Conservation (phyloP, 2,797 vertebrate genomes). For the Pseudotriccus pelzelni region DNA sequence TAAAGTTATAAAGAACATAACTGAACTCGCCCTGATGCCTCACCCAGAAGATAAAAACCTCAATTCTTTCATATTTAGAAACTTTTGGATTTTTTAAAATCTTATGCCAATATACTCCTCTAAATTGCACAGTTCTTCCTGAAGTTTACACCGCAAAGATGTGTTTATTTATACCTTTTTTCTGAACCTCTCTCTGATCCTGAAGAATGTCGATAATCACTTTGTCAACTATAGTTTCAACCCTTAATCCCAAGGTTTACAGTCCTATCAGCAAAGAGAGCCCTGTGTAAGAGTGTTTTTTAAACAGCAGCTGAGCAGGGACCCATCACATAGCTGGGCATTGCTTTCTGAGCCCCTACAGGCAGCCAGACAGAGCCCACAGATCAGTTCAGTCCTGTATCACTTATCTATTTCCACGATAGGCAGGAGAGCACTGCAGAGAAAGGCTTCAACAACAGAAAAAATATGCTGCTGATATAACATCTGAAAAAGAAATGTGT, state of each 20-base stretch:
- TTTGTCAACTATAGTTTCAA: not conserved
- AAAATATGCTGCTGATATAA: not conserved
- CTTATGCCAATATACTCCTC: not conserved
- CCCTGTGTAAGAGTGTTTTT: not conserved
- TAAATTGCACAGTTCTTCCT: not conserved
- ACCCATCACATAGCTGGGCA: not conserved
- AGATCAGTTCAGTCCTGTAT: not conserved
- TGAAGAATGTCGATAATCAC: not conserved
- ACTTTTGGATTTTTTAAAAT: not conserved
- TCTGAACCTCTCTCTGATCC: not conserved
- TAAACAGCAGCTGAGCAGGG: not conserved
- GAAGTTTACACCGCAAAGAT: not conserved
- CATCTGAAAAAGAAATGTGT: not conserved
- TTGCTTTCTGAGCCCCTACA: not conserved
- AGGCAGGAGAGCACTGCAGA: not conserved
- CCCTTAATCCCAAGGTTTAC: not conserved
- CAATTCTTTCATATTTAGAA: not conserved
- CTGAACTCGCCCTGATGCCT: not conserved
- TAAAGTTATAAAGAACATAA: not conserved
- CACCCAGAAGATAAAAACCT: not conserved
- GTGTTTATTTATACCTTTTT: not conserved
- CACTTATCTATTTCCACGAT: not conserved
- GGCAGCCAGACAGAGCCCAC: not conserved
- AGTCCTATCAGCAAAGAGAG: not conserved
- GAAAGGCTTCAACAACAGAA: not conserved